Evolutionary conservation across 2,888 invertebrate species (phyloP), one percentile per base, ranked within the genome.

Genomic region (Ommatoiulus sabulosus): DNA sequence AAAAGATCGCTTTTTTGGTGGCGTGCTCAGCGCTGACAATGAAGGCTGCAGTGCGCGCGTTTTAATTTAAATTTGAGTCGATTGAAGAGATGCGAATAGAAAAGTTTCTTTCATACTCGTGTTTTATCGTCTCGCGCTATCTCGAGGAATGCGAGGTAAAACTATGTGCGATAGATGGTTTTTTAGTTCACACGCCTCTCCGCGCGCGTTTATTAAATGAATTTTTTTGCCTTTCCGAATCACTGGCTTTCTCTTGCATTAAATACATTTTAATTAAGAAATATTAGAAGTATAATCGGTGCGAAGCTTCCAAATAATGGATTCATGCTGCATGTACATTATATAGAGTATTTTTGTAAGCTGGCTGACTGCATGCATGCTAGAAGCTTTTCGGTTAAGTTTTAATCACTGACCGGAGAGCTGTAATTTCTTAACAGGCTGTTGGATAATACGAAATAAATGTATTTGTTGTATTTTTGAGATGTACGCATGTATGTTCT

Each of bases 41-140:
- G 80, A 80, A 80, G 80, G 35, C 80, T 35, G 80, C 35, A 35
- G 35, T 35, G 35, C 35, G 2, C 35, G 35, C 80, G 80, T 80
- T 80, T 80, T 80, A 80, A 80, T 80, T 80, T 80, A 80, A 80
- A 80, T 80, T 35, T 80, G 80, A 80, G 80, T 57, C 57, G 57
- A 17, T n/a, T n/a, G n/a, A n/a, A n/a, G 80, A 80, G 80, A 80
- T 80, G 35, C 35, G 35, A 80, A 24, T 80, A 80, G 80, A 35
- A 80, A 80, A 35, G 80, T 35, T 80, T 80, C 80, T 80, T 80
- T 80, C 80, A 80, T 15, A 35, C 35, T 35, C 35, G 80, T 80
- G 35, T 63, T 72, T 80, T 35, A 80, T 80, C 35, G 80, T 10
- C 12, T 80, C 10, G 24, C 7, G 20, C 80, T 43, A 80, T 80